phyloP scores from a whole-genome alignment of 2,888 invertebrate species.

The Pasiphila rectangulata region DNA sequence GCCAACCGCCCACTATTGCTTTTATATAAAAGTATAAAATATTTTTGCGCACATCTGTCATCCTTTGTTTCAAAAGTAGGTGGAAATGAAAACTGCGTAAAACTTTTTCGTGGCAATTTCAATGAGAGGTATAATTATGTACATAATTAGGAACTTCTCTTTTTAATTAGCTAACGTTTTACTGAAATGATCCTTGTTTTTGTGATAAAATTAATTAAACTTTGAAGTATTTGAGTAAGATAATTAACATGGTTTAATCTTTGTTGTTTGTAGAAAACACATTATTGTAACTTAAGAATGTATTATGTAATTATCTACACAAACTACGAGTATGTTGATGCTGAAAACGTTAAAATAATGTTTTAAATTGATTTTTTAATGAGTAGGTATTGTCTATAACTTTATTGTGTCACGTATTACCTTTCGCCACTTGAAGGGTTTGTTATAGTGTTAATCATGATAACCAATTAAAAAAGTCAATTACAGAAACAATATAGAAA shows the following conservation, averaged over 20 bases:
- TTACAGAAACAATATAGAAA: too few species aligned
- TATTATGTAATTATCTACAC: constrained; percentile 22
- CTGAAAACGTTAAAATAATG: neutral
- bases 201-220: constrained; percentile 47
- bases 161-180: constrained; percentile 38
- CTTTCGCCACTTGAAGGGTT: too few species aligned
- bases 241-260: constrained; percentile 44
- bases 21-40: too few species aligned
- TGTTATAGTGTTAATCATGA: too few species aligned
- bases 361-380: too few species aligned
- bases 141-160: constrained; percentile 38
- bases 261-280: constrained; percentile 30
- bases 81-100: constrained; percentile 7
- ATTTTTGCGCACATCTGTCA: constrained; percentile 5
- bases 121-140: constrained; percentile 28
- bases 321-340: constrained; percentile 4
- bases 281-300: too few species aligned
- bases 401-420: too few species aligned
- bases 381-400: too few species aligned
- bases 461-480: too few species aligned
- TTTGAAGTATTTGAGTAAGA: constrained; percentile 42
- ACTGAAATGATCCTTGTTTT: constrained; percentile 42
- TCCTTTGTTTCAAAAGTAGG: constrained; percentile 1
- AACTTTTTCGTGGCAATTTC: constrained; percentile 25
- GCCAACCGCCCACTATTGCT: too few species aligned